These are phyloP conservation scores for Saxidomus purpurata DNA, from an alignment of 1,140 invertebrate species.

Conservation along the genomic window DNA sequence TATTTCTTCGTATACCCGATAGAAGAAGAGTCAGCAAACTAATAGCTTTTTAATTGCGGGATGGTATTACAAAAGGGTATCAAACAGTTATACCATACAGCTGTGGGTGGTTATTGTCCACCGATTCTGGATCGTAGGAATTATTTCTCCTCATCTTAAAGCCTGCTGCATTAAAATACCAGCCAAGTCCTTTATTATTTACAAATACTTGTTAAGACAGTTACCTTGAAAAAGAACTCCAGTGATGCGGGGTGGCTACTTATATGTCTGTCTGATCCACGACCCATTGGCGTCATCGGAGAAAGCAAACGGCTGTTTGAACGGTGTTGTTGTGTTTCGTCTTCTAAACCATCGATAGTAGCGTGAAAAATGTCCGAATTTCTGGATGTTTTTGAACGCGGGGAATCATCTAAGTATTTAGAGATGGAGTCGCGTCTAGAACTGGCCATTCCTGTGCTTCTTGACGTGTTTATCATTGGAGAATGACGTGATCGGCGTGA, in stretches of 20 bases:
- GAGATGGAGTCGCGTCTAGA: conserved; percentile 7
- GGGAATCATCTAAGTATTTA: conserved; percentile 49
- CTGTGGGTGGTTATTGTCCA: too few species aligned
- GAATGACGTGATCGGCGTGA: conserved; percentile 47
- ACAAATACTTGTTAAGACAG: too few species aligned
- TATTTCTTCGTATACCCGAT: too few species aligned
- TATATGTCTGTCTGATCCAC: conserved; percentile 18
- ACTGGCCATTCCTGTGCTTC: background rate
- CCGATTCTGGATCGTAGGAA: too few species aligned
- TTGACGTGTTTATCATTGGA: conserved; percentile 24
- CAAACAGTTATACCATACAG: too few species aligned
- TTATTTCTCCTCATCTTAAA: too few species aligned
- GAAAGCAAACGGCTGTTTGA: conserved; percentile 40
- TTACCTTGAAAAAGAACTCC: conserved; percentile 60
- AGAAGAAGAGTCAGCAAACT: too few species aligned
- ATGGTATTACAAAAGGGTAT: too few species aligned
- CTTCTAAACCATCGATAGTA: conserved; percentile 37
- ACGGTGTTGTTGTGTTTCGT: background rate
- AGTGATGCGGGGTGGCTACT: conserved; percentile 22
- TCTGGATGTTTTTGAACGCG: conserved; percentile 44
- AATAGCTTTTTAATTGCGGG: too few species aligned
- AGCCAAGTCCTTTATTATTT: too few species aligned
- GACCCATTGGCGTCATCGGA: conserved; percentile 45
- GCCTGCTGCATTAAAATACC: too few species aligned
- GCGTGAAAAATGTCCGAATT: conserved; percentile 54